Evolutionary conservation across 2,797 vertebrate species (phyloP), one percentile per base, ranked within the genome.

Genomic region (Lacerta agilis): DNA sequence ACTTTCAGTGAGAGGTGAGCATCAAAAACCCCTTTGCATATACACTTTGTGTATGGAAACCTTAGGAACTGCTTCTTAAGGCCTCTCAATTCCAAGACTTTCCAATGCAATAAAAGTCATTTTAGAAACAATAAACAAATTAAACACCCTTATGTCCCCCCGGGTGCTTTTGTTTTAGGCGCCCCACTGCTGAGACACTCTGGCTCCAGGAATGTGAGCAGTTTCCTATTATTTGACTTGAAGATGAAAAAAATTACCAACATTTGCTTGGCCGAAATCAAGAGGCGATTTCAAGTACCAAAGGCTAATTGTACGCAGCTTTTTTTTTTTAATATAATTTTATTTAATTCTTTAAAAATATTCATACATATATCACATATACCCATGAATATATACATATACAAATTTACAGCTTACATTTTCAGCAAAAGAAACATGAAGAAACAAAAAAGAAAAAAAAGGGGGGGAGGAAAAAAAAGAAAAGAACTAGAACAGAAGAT

Each of bases 151-250:
- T 29, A 33, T 10, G 83, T 61, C n/a, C 69, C 71, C 49, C 83
- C 36, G 49, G 67, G 80, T 84, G 90, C 1, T 73, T 90, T 93
- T 90, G 71, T 81, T 6, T 81, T 80, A 67, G 86, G 71, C 92
- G 86, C 87, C 75, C 89, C 75, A 81, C 89, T 6, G 43, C 91
- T 90, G 92, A 92, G 93, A 92, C 69, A 7, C 72, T 79, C 84
- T 85, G 92, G 89, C 93, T 96, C 91, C 89, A 84, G 92, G 77
- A 87, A 83, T 90, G 93, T 87, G 86, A 93, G 91, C 17, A 0
- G 91, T 55, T 95, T 95, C 92, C 95, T 95, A 95, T 85, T 86
- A 66, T 91, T 80, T 86, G 86, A 93, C 87, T 95, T 94, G 89
- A 91, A 94, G 90, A 81, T 3, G 83, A 87, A 5, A 85, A 2